Conservation (phyloP, 1,140 invertebrate genomes). For the Sitobion miscanthi region DNA sequence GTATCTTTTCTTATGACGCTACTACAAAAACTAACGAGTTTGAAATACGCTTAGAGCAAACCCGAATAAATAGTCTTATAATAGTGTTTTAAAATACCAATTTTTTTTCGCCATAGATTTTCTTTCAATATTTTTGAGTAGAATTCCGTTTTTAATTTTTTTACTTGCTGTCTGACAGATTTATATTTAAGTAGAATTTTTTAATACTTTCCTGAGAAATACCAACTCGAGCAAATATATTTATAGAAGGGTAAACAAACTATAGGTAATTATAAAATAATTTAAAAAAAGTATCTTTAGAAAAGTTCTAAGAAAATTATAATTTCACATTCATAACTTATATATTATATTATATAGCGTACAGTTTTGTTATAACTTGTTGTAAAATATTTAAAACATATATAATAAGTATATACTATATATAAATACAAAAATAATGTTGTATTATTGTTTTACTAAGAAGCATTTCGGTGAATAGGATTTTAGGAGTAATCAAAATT, state of each 20-base stretch:
- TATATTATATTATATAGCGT: neutral
- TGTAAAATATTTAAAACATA: constrained; percentile 19
- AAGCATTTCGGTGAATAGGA: neutral
- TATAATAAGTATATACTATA: neutral
- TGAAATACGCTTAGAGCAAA: neutral
- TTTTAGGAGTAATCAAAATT: neutral
- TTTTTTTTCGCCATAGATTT: neutral
- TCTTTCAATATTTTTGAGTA: neutral
- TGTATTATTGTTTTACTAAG: neutral
- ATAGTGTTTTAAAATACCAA: neutral
- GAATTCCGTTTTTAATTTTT: neutral
- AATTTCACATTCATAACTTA: neutral
- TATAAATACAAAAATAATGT: neutral
- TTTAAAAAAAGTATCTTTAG: neutral
- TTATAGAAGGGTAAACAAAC: neutral
- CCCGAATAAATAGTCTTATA: neutral
- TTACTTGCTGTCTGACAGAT: neutral
- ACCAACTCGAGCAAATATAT: neutral
- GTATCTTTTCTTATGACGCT: neutral
- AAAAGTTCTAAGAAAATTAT: neutral
- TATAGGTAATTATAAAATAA: constrained; percentile 9
- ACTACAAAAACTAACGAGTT: neutral
- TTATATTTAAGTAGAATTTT: neutral
- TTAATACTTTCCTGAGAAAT: neutral
- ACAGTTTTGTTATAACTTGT: neutral